phyloP scores from a whole-genome alignment of 2,113 vertebrate genomes.

The Gallinago jamesoni region DNA sequence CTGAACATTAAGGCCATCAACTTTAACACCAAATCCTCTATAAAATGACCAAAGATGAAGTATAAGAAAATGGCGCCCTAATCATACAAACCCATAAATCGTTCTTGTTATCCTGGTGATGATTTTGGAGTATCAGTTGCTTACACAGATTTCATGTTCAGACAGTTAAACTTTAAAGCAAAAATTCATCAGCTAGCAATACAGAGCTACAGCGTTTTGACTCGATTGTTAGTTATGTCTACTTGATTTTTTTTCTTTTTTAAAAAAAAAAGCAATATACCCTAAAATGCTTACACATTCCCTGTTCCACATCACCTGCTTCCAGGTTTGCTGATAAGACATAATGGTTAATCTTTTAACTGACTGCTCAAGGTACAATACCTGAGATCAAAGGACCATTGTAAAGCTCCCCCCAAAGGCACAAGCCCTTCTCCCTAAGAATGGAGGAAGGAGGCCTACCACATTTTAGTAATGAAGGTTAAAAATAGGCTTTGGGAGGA shows the following conservation, averaged over 20 bases:
- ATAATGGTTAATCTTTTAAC: conserved; percentile 25
- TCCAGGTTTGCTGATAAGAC: not conserved
- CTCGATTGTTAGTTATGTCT: not conserved
- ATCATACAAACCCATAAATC: not conserved
- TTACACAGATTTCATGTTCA: not conserved
- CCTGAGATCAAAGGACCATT: not conserved
- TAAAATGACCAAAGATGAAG: not conserved
- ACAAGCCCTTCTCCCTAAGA: not conserved
- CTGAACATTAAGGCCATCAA: not conserved
- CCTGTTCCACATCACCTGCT: not conserved
- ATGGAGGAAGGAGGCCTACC: not conserved
- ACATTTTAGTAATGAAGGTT: not conserved
- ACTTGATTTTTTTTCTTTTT: not conserved
- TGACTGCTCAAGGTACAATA: not conserved
- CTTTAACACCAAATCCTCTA: not conserved
- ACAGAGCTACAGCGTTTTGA: not conserved
- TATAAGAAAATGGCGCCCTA: not conserved
- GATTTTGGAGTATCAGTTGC: not conserved
- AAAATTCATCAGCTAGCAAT: not conserved
- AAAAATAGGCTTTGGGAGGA: not conserved
- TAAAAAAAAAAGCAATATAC: not conserved
- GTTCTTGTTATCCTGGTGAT: not conserved
- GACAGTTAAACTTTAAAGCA: not conserved
- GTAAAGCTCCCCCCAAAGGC: not conserved
- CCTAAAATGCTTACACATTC: not conserved